Evolutionary conservation across 2,888 invertebrate genomes (phyloP), one percentile per base, ranked within the genome.

Genomic region (Polylopha cassiicola): DNA sequence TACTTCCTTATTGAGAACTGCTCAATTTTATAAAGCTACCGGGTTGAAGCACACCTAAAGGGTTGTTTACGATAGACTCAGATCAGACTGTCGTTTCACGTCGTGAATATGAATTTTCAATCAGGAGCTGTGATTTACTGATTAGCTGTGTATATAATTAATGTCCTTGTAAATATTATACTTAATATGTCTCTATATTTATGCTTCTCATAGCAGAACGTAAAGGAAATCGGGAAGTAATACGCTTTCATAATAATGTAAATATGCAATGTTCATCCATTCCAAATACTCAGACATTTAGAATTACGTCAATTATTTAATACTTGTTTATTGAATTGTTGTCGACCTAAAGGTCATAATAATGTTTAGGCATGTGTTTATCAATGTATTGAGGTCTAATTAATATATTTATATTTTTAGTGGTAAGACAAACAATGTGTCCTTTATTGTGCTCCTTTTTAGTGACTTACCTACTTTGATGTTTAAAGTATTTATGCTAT

Each of bases 111-210:
- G 23, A 46, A 50, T 54, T 63, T 73, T 73, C 67, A 71, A 78
- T 78, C 75, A 65, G 78, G 73, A 77, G 79, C 84, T 84, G 84
- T 84, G 84, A 84, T 82, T 78, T 76, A 75, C 62, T 72, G 55
- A 66, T 63, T 73, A 72, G 69, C 62, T 65, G 48, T 80, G 70
- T 68, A 79, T 50, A 71, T 66, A n/a, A 58, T 50, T 53, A 48
- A 50, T 48, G 50, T 56, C 43, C 58, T 37, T 61, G 53, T 61
- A 58, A 24, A 55, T 53, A 51, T 46, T 42, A 46, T 48, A 32
- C 11, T 43, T 47, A 22, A 43, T 46, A 26, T 23, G 15, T 24
- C 18, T 21, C 26, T 37, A 24, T 21, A 27, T 16, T 9, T 17
- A 16, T 20, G 24, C 17, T 30, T 30, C 17, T 15, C 11, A 16